Conservation (phyloP, 2,888 invertebrate genomes). For the Phrixothrix hirtus region DNA sequence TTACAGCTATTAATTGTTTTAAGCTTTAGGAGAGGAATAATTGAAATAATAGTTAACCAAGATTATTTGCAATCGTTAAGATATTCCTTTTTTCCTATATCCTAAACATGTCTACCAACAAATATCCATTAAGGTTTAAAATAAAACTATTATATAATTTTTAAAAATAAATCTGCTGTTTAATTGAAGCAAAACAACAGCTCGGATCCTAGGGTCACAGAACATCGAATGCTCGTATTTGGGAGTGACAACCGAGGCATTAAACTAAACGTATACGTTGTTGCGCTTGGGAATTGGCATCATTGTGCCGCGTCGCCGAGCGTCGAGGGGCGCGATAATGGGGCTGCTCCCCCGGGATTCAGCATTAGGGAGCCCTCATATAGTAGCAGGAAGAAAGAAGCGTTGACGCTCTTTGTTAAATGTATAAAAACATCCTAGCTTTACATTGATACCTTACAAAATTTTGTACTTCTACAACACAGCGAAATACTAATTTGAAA, state of each 20-base stretch:
- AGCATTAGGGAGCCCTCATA: conserved; percentile 46
- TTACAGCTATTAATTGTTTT: too few species aligned
- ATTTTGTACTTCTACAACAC: too few species aligned
- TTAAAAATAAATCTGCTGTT: conserved; percentile 17
- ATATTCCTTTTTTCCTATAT: too few species aligned
- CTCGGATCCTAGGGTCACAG: conserved; percentile 30
- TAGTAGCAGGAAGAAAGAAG: conserved; percentile 21
- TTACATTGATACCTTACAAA: neutral
- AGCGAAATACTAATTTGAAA: too few species aligned
- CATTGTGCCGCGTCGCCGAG: conserved; percentile 50
- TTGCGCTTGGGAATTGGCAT: conserved; percentile 54
- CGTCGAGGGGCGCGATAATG: conserved; percentile 55
- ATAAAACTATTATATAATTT: neutral
- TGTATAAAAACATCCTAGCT: conserved; percentile 13
- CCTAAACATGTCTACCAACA: too few species aligned
- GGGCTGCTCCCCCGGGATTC: conserved; percentile 53
- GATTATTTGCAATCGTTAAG: too few species aligned
- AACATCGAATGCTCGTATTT: conserved; percentile 38
- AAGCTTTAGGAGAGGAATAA: too few species aligned
- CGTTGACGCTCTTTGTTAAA: conserved; percentile 28
- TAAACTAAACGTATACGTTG: conserved; percentile 55
- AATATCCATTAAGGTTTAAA: neutral
- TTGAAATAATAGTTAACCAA: too few species aligned
- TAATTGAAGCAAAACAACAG: conserved; percentile 25
- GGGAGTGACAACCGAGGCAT: conserved; percentile 54